Percentiles rank a stretch among this genome's conserved stretches.
These are phyloP conservation scores for Apamea crenata DNA, from an alignment of 2,888 invertebrate species.

Conservation along the genomic window DNA sequence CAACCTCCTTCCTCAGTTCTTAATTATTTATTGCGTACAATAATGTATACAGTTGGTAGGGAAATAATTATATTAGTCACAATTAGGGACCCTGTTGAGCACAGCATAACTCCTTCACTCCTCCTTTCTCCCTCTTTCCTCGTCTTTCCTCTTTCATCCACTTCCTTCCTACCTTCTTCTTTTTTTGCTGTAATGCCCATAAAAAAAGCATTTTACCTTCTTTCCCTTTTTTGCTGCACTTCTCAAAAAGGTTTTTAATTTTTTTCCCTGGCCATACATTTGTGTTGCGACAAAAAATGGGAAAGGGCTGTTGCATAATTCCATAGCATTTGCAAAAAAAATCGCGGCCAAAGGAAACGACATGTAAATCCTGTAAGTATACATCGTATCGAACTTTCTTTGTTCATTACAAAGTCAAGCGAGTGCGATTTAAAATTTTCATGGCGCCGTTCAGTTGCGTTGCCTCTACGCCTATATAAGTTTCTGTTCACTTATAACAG, in stretches of 20 bases:
- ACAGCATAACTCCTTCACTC: no score
- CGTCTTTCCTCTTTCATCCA: no score
- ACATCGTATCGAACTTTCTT: conserved; percentile 55
- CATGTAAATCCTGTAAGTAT: conserved; percentile 34
- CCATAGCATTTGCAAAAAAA: not conserved
- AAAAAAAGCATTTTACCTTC: not conserved
- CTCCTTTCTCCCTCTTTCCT: not conserved
- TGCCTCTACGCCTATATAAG: conserved; percentile 75
- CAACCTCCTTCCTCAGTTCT: not conserved
- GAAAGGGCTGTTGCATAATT: not conserved
- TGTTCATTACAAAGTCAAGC: conserved; percentile 66
- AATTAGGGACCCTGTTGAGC: no score
- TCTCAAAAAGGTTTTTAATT: not conserved
- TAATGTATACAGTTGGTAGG: no score
- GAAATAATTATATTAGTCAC: no score
- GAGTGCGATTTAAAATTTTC: conserved; percentile 68
- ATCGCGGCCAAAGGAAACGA: conserved; percentile 14
- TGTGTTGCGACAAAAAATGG: not conserved
- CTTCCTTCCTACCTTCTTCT: rapidly evolving
- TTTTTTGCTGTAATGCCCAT: not conserved
- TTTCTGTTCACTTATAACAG: conserved; percentile 63
- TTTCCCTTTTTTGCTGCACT: not conserved
- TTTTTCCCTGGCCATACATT: not conserved
- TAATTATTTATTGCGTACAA: no score
- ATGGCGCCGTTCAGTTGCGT: conserved; percentile 61